Evolutionary conservation across 2,113 vertebrate species (phyloP).

Genomic region (Herpailurus yagouaroundi): DNA sequence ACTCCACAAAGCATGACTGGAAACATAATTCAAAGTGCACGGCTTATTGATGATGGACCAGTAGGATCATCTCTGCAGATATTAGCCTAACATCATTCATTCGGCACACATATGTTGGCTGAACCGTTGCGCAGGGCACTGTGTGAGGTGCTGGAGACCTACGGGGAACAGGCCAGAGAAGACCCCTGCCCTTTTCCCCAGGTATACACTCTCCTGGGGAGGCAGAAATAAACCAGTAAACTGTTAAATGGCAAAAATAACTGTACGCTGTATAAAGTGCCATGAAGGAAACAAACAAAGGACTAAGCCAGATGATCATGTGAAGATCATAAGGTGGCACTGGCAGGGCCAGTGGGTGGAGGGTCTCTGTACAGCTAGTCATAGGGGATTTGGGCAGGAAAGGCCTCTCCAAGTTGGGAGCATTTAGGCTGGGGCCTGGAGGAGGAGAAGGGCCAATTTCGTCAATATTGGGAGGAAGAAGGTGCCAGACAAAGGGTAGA

Average conservation of each 20-base stretch:
- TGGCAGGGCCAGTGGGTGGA: neutral
- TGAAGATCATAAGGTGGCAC: neutral
- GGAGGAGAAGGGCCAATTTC: neutral
- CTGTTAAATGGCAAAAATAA: neutral
- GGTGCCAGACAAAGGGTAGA: neutral
- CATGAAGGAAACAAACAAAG: neutral
- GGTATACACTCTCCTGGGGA: neutral
- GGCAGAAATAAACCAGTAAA: neutral
- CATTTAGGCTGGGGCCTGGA: neutral
- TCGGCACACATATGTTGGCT: neutral
- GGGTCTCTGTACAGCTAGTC: no score
- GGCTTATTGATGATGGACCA: neutral
- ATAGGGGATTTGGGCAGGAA: neutral
- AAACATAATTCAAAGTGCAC: neutral
- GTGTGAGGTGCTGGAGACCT: neutral
- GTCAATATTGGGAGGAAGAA: neutral
- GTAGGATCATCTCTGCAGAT: neutral
- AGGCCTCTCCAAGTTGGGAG: neutral
- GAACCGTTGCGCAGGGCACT: neutral
- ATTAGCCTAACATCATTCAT: neutral
- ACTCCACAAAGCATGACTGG: neutral
- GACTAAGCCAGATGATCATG: neutral
- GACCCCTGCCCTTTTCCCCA: neutral
- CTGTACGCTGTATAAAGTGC: neutral
- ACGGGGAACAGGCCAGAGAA: neutral